These are phyloP conservation scores for Stichodactyla mertensii DNA, from an alignment of 64 coral and sea anemone genomes.

Conservation along the genomic window DNA sequence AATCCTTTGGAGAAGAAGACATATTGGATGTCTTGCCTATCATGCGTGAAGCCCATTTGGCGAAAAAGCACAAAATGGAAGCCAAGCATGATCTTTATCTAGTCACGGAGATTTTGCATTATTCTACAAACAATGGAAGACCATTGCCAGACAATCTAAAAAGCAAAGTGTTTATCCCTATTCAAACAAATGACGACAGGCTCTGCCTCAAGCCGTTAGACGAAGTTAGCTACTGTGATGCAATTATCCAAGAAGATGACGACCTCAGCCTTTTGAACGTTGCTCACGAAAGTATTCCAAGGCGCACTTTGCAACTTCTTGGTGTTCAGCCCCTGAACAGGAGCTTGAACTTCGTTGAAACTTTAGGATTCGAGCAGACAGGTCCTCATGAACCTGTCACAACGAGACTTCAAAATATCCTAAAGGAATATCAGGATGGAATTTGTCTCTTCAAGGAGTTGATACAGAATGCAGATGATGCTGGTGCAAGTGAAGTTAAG, in stretches of 20 bases:
- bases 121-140: slow-evolving; percentile 56
- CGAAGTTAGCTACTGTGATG: slow-evolving; percentile 76
- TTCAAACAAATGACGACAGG: slow-evolving; percentile 39
- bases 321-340: slow-evolving; percentile 75
- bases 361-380: slow-evolving; percentile 81
- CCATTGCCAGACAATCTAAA: slow-evolving; percentile 51
- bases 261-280: slow-evolving; percentile 30
- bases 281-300: slow-evolving; percentile 81
- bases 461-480: slow-evolving; percentile 99
- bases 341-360: slow-evolving; percentile 68
- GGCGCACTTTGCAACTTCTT: slow-evolving; percentile 61
- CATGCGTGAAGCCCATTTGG: slow-evolving; percentile 57
- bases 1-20: slow-evolving; percentile 54
- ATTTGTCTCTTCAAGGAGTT: slow-evolving; percentile 84
- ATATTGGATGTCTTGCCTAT: slow-evolving; percentile 55
- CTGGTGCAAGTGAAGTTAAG: slow-evolving; percentile 78
- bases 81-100: slow-evolving; percentile 68
- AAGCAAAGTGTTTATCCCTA: slow-evolving; percentile 76
- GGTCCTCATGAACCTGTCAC: slow-evolving; percentile 78
- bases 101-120: slow-evolving; percentile 66
- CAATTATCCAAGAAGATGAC: slow-evolving; percentile 40
- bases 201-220: slow-evolving; percentile 56
- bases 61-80: slow-evolving; percentile 24
- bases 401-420: slow-evolving; percentile 70
- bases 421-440: slow-evolving; percentile 74